A percentile compares a stretch with the other conserved stretches of the same genome.
phyloP scores from a whole-genome alignment of 2,113 vertebrate genomes.

The Toxotes chatareus region DNA sequence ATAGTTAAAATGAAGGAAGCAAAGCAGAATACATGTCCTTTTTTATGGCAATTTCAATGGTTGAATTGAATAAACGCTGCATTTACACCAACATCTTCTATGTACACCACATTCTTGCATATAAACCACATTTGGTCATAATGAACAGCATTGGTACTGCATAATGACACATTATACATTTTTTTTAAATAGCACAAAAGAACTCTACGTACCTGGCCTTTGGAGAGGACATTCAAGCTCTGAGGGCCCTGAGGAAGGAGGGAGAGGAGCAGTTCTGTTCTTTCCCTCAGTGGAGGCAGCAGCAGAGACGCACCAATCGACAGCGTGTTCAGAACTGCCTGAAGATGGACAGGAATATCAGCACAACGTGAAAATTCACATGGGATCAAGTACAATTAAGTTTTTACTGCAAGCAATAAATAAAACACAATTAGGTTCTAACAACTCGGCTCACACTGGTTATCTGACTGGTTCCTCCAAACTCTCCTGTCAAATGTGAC shows the following conservation, averaged over 20 bases:
- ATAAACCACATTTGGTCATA: neutral
- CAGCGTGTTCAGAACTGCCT: slow-evolving; percentile 97
- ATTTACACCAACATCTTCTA: neutral
- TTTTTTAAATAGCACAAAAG: neutral
- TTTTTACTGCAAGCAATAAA: neutral
- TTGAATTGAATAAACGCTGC: neutral
- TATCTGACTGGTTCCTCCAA: too few relatives aligned
- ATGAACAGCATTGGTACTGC: neutral
- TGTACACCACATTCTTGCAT: neutral
- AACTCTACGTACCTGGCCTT: slow-evolving; percentile 91
- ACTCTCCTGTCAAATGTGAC: neutral
- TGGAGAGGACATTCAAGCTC: slow-evolving; percentile 96
- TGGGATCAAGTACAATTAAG: neutral
- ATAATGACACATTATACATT: neutral
- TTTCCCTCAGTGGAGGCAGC: slow-evolving; percentile 94
- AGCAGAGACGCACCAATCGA: slow-evolving; percentile 97
- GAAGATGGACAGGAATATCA: slow-evolving; percentile 38
- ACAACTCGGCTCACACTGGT: neutral
- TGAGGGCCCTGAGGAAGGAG: slow-evolving; percentile 97
- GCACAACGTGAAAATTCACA: slow-evolving; percentile 6
- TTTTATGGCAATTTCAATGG: neutral
- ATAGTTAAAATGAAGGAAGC: slow-evolving; percentile 6
- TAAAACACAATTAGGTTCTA: neutral
- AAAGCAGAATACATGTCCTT: neutral
- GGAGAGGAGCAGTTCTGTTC: slow-evolving; percentile 96